Percentiles rank a stretch among this genome's conserved stretches.
These are phyloP conservation scores for Fistularia tabacaria DNA, from an alignment of 2,797 vertebrate genomes.

Conservation along the genomic window DNA sequence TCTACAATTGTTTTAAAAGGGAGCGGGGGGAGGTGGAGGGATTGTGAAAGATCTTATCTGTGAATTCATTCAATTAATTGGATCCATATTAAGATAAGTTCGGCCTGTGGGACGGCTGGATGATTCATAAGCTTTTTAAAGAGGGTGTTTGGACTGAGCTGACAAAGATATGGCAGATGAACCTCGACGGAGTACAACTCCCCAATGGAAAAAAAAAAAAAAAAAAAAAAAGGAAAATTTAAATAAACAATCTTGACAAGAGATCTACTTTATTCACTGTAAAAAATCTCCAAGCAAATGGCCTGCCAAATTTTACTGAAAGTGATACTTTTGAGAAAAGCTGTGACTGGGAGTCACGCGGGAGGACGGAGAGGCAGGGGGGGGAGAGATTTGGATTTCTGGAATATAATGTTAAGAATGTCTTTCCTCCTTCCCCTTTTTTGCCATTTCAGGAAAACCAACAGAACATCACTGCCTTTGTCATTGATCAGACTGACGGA, in stretches of 20 bases:
- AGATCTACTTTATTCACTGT: conserved; percentile 30
- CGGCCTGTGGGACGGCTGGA: conserved; percentile 50
- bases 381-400: background rate
- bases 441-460: background rate
- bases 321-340: background rate
- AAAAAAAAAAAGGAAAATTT: conserved; percentile 7
- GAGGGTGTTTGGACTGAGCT: conserved; percentile 34
- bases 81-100: conserved; percentile 72
- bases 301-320: conserved; percentile 6
- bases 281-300: conserved; percentile 30
- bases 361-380: too few species aligned
- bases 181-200: conserved; percentile 46
- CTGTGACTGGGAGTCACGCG: too few species aligned
- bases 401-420: background rate
- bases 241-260: conserved; percentile 22
- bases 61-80: conserved; percentile 66
- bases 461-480: too few species aligned
- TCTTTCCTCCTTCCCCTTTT: background rate
- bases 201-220: conserved; percentile 17
- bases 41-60: conserved; percentile 49
- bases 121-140: conserved; percentile 51
- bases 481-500: background rate
- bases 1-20: conserved; percentile 52
- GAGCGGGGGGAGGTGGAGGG: conserved; percentile 43
- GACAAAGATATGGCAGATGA: conserved; percentile 49